These are phyloP conservation scores for Taurulus bubalis DNA, from an alignment of 2,113 vertebrate species.

Conservation along the genomic window DNA sequence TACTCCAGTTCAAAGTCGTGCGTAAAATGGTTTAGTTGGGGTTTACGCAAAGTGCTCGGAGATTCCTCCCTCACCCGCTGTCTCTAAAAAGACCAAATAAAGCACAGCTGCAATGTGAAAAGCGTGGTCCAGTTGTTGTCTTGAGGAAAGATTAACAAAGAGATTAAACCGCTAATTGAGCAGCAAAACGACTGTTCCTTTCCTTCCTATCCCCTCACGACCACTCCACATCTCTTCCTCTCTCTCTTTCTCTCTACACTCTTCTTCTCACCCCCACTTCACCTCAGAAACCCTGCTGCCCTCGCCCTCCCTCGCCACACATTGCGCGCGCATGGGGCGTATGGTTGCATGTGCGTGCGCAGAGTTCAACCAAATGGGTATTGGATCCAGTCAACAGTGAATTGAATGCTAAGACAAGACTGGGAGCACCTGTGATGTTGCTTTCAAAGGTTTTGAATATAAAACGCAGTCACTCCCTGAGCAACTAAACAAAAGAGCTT, in stretches of 20 bases:
- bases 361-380: constrained; percentile 9
- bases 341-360: constrained; percentile 13
- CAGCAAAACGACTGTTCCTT: constrained; percentile 44
- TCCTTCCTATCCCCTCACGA: constrained; percentile 44
- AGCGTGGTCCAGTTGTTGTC: constrained; percentile 4
- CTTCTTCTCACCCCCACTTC: constrained; percentile 68
- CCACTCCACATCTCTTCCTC: constrained; percentile 59
- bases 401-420: not conserved
- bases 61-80: not conserved
- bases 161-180: constrained; percentile 51
- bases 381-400: not conserved
- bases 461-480: not conserved
- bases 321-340: constrained; percentile 35
- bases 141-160: constrained; percentile 29
- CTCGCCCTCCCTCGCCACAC: constrained; percentile 34
- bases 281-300: constrained; percentile 48
- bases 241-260: constrained; percentile 38
- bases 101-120: not conserved
- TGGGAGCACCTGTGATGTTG: constrained; percentile 33
- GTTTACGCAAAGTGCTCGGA: constrained; percentile 47
- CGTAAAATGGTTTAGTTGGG: constrained; percentile 56
- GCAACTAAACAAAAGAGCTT: not conserved
- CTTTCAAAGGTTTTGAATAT: not conserved
- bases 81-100: constrained; percentile 1
- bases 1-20: constrained; percentile 27